phyloP scores from a whole-genome alignment of 2,113 vertebrate genomes.

The Canis aureus region DNA sequence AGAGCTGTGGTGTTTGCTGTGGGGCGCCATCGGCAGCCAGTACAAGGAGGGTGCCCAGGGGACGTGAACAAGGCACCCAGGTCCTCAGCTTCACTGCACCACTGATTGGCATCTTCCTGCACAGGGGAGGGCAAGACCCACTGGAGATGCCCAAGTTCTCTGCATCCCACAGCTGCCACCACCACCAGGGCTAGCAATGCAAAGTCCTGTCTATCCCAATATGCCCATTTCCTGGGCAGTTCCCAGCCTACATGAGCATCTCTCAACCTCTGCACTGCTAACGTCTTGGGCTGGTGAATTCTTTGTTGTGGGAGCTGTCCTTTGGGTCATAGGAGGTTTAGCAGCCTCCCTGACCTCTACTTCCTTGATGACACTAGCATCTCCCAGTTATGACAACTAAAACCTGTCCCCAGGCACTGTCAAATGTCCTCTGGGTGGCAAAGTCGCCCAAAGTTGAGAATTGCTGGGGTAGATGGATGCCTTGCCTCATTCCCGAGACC shows the following conservation, averaged over 20 bases:
- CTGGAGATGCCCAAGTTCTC: background rate
- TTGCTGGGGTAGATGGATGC: no score
- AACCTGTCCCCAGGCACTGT: background rate
- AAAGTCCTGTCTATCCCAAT: background rate
- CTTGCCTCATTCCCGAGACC: background rate
- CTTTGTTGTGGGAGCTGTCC: background rate
- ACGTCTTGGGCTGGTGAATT: background rate
- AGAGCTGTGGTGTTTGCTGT: background rate
- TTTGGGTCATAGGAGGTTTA: background rate
- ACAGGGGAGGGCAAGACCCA: background rate
- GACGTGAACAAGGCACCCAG: rapidly evolving
- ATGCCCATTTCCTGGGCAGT: background rate
- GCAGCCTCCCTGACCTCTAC: background rate
- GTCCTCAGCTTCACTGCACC: background rate
- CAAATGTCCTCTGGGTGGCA: background rate
- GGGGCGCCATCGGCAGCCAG: rapidly evolving
- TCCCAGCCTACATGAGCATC: background rate
- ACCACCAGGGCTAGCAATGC: rapidly evolving
- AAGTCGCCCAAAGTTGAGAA: background rate
- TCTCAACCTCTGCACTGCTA: background rate
- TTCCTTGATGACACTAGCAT: background rate
- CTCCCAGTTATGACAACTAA: background rate
- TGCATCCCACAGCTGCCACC: background rate
- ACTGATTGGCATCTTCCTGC: background rate
- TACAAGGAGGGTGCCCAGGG: background rate